phyloP scores from a whole-genome alignment of 2,797 vertebrate species.

The Rhinophrynus dorsalis region DNA sequence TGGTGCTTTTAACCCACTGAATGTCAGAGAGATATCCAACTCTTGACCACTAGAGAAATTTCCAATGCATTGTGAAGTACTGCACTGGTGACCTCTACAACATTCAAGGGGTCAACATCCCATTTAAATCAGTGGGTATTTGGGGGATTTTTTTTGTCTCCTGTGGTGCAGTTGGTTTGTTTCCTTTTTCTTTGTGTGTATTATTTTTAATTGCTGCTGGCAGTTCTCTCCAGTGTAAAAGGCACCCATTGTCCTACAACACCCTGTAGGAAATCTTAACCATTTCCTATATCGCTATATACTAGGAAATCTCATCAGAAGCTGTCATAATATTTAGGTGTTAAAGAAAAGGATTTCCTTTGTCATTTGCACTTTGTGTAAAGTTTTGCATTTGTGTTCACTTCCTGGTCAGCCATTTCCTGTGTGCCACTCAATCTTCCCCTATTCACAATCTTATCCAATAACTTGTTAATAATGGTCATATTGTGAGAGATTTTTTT shows the following conservation, averaged over 20 bases:
- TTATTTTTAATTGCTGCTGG: too few relatives aligned
- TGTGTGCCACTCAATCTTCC: constrained; percentile 19
- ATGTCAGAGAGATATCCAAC: too few relatives aligned
- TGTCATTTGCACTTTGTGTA: constrained; percentile 3
- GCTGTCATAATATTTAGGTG: constrained; percentile 40
- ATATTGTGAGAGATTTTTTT: too few relatives aligned
- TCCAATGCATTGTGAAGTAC: too few relatives aligned
- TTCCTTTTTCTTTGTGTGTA: too few relatives aligned
- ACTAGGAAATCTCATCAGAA: constrained; percentile 28
- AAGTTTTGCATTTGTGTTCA: constrained; percentile 13
- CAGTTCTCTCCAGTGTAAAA: not conserved
- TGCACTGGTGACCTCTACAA: too few relatives aligned
- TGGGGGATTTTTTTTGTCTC: too few relatives aligned
- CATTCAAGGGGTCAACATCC: too few relatives aligned
- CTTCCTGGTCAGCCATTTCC: constrained; percentile 20
- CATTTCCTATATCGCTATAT: constrained; percentile 28
- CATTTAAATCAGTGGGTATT: too few relatives aligned
- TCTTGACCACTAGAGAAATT: too few relatives aligned
- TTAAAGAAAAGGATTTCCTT: constrained; percentile 42
- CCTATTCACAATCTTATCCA: not conserved
- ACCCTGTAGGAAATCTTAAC: constrained; percentile 20
- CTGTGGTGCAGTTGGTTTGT: too few relatives aligned
- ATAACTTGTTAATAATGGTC: not conserved
- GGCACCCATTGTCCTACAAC: constrained; percentile 2
- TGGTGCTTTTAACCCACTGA: too few relatives aligned